phyloP scores from a whole-genome alignment of 2,113 vertebrate species.

The Sander vitreus region DNA sequence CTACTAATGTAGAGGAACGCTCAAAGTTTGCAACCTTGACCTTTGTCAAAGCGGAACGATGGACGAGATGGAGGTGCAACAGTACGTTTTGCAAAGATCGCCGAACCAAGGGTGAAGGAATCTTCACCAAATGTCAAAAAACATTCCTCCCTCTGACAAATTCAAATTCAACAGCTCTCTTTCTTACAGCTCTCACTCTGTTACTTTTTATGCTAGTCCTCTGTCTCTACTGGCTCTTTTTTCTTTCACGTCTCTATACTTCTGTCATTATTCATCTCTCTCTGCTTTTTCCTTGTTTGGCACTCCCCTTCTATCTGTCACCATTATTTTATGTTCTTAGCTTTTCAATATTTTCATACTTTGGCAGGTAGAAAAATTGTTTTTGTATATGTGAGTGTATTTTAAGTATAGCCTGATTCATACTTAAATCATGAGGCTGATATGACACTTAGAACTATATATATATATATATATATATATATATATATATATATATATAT shows the following conservation, averaged over 20 bases:
- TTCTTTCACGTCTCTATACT: not conserved
- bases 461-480: too few species aligned
- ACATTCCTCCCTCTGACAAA: slow-evolving; percentile 15
- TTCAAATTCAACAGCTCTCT: slow-evolving; percentile 32
- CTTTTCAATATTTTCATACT: not conserved
- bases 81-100: slow-evolving; percentile 19
- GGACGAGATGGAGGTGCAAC: slow-evolving; percentile 2
- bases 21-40: slow-evolving; percentile 41
- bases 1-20: slow-evolving; percentile 10
- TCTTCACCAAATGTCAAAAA: slow-evolving; percentile 9
- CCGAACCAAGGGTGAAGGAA: slow-evolving; percentile 1
- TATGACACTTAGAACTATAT: too few species aligned
- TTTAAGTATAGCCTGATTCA: not conserved
- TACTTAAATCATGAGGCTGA: not conserved
- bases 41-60: slow-evolving; percentile 38
- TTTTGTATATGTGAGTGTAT: not conserved
- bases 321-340: not conserved
- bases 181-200: not conserved
- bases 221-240: not conserved
- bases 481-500: too few species aligned
- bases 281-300: not conserved
- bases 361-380: not conserved
- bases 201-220: not conserved
- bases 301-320: not conserved
- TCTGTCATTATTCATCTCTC: not conserved